phyloP scores from a whole-genome alignment of 23 tunicate genomes.

The Aplidium turbinatum region DNA sequence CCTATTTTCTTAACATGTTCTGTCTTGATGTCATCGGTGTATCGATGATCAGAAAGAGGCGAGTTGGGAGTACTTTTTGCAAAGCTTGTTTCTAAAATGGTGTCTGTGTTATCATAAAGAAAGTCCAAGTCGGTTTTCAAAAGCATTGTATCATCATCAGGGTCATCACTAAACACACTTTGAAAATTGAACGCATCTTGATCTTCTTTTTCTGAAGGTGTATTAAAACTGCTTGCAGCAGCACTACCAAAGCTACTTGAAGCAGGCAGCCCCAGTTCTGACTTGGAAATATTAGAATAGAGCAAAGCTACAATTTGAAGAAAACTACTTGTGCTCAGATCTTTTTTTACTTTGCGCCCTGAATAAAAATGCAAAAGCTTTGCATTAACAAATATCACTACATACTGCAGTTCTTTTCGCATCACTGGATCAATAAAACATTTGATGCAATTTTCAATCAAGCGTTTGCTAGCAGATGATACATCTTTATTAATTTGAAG shows the following conservation, averaged over 20 bases:
- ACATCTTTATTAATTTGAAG: neutral
- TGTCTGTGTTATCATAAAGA: neutral
- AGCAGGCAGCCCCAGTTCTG: too few species aligned
- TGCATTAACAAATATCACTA: neutral
- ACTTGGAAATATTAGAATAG: slow-evolving; percentile 1
- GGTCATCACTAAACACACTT: neutral
- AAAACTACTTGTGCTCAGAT: neutral
- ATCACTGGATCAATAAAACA: neutral
- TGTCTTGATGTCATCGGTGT: neutral
- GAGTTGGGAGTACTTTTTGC: too few species aligned
- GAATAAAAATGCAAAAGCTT: neutral
- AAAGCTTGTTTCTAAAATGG: too few species aligned
- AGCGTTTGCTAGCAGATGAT: neutral
- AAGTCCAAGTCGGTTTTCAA: neutral
- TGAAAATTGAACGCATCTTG: neutral
- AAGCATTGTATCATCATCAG: slow-evolving; percentile 2
- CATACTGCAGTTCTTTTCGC: neutral
- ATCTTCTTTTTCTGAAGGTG: neutral
- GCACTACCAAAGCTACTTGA: too few species aligned
- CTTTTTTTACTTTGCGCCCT: neutral
- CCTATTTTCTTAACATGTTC: neutral
- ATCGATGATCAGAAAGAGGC: neutral
- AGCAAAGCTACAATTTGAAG: slow-evolving; percentile 7
- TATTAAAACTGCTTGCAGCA: too few species aligned
- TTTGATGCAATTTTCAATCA: neutral